phyloP scores from a whole-genome alignment of 2,113 vertebrate species.

The Melanostigma gelatinosum region DNA sequence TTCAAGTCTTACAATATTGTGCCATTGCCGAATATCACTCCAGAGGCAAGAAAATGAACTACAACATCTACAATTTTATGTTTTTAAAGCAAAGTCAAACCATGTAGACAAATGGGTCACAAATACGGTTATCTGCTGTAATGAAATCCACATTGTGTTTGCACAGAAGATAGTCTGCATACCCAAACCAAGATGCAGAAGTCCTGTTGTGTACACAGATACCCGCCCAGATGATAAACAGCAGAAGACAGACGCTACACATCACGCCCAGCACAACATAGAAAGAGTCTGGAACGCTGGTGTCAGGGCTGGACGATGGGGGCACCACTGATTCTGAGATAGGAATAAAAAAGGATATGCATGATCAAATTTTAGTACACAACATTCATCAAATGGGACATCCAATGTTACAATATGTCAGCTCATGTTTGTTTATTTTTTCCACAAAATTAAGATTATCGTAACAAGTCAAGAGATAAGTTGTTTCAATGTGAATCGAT shows the following conservation, averaged over 20 bases:
- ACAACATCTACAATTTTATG: neutral
- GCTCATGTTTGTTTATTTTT: neutral
- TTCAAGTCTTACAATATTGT: slow-evolving; percentile 1
- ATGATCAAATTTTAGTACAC: neutral
- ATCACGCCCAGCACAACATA: slow-evolving; percentile 85
- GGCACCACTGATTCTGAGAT: slow-evolving; percentile 59
- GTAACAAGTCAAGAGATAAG: neutral
- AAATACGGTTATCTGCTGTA: neutral
- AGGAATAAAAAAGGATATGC: neutral
- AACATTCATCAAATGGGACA: neutral
- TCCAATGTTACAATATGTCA: neutral
- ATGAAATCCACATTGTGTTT: slow-evolving; percentile 18
- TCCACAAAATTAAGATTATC: neutral
- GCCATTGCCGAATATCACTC: slow-evolving; percentile 5
- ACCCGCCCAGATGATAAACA: slow-evolving; percentile 82
- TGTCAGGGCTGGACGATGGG: slow-evolving; percentile 85
- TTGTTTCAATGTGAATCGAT: neutral
- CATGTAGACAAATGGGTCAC: neutral
- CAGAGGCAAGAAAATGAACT: neutral
- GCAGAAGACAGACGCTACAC: slow-evolving; percentile 80
- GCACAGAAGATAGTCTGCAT: slow-evolving; percentile 56
- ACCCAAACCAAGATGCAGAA: slow-evolving; percentile 87
- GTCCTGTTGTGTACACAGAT: slow-evolving; percentile 83
- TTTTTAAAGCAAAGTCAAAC: neutral
- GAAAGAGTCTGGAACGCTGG: slow-evolving; percentile 74